A percentile compares a stretch with the other conserved stretches of the same genome.
These are phyloP conservation scores for Hypotaenidia okinawae DNA, from an alignment of 2,797 vertebrate genomes.

Conservation along the genomic window DNA sequence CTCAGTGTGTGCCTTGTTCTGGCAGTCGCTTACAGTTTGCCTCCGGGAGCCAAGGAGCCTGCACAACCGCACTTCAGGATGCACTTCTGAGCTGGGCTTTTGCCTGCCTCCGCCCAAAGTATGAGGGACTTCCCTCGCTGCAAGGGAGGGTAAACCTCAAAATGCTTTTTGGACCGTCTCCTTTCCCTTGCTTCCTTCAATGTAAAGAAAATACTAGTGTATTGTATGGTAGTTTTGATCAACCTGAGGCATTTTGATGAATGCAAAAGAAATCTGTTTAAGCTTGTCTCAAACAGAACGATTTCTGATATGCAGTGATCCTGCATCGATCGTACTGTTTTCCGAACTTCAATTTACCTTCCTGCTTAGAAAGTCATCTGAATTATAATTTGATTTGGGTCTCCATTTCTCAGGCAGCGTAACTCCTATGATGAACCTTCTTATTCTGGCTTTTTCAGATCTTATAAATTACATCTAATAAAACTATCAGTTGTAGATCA, in stretches of 20 bases:
- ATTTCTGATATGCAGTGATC: not conserved
- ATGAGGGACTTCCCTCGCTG: not conserved
- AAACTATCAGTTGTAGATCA: not conserved
- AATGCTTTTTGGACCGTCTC: not conserved
- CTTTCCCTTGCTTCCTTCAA: not conserved
- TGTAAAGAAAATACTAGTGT: not conserved
- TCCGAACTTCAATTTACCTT: not conserved
- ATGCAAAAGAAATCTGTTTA: not conserved
- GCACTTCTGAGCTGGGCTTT: not conserved
- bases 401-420: not conserved
- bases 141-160: not conserved
- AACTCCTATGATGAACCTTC: not conserved
- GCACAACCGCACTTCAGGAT: not conserved
- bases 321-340: not conserved
- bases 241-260: not conserved
- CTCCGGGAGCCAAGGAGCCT: not conserved
- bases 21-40: not conserved
- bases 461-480: not conserved
- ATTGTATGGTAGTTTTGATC: not conserved
- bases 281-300: not conserved
- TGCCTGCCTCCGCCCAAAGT: not conserved
- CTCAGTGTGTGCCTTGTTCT: not conserved
- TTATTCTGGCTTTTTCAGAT: not conserved
- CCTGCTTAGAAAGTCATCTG: not conserved
- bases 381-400: not conserved